Percentiles rank a stretch among this genome's conserved stretches.
phyloP scores from a whole-genome alignment of 1,140 invertebrate species.

The Aporrectodea caliginosa region DNA sequence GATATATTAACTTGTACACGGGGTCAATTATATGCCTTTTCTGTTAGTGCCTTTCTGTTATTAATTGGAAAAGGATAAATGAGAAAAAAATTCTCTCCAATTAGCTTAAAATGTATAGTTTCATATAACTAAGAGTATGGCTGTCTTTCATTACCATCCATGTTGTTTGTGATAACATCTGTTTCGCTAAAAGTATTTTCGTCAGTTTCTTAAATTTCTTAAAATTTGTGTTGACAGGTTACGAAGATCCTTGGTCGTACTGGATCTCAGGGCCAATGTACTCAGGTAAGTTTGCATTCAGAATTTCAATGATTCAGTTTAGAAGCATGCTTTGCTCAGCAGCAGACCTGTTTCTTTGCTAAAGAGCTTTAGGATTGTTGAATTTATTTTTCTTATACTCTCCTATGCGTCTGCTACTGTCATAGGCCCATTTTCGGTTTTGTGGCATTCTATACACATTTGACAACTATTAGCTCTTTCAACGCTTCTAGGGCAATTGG shows the following conservation, averaged over 20 bases:
- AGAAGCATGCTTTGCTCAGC: not conserved
- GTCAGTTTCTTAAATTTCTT: too few species aligned
- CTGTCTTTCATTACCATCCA: too few species aligned
- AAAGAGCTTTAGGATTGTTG: not conserved
- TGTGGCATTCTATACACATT: not conserved
- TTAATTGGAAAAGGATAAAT: too few species aligned
- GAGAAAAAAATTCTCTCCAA: too few species aligned
- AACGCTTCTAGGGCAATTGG: too few species aligned
- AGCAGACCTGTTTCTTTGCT: not conserved
- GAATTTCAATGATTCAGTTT: not conserved
- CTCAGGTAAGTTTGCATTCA: slow-evolving; percentile 67
- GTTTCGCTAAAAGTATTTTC: too few species aligned
- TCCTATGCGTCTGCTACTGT: not conserved
- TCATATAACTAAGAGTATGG: too few species aligned
- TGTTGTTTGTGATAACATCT: too few species aligned
- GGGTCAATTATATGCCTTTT: too few species aligned
- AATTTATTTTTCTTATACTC: not conserved
- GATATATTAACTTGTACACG: too few species aligned
- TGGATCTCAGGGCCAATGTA: slow-evolving; percentile 98
- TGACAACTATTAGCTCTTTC: not conserved
- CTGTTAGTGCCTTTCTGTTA: too few species aligned
- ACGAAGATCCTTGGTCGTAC: slow-evolving; percentile 94
- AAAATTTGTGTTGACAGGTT: slow-evolving; percentile 58
- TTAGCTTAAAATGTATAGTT: too few species aligned
- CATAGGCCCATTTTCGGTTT: not conserved